A percentile compares a stretch with the other conserved stretches of the same genome.
phyloP scores from a whole-genome alignment of 2,113 vertebrate species.

The Oreocharis arfaki region DNA sequence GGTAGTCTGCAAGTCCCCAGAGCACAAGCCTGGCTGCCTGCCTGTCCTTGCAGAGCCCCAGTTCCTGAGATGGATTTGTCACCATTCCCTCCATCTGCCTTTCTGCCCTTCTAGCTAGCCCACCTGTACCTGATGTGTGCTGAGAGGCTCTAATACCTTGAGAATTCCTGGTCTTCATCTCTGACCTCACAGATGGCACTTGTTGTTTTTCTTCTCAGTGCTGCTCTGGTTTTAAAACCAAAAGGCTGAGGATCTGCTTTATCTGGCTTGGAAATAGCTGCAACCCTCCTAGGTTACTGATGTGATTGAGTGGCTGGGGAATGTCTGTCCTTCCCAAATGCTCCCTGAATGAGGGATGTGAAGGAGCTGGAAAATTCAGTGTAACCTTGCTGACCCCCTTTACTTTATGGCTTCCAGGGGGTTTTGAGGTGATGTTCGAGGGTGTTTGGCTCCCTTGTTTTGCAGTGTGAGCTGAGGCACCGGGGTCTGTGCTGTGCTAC shows the following conservation, averaged over 20 bases:
- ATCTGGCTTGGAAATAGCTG: not conserved
- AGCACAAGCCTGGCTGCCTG: not conserved
- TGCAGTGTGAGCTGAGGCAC: not conserved
- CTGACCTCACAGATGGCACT: not conserved
- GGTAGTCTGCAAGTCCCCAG: not conserved
- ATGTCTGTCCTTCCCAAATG: not conserved
- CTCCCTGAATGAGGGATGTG: not conserved
- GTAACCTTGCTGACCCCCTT: not conserved
- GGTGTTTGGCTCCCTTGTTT: not conserved
- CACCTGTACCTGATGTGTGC: not conserved
- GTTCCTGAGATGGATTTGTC: not conserved
- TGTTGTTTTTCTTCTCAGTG: not conserved
- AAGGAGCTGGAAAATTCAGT: not conserved
- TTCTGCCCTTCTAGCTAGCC: not conserved
- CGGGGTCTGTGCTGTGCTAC: not conserved
- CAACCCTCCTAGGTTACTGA: not conserved
- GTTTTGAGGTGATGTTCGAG: accelerated
- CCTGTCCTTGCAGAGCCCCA: not conserved
- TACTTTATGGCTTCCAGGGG: not conserved
- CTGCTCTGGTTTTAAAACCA: not conserved
- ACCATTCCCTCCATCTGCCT: not conserved
- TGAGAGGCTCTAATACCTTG: accelerated
- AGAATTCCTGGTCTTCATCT: not conserved
- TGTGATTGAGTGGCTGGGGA: accelerated
- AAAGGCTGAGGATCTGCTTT: not conserved